phyloP scores from a whole-genome alignment of 2,113 vertebrate genomes.

The Platichthys flesus region DNA sequence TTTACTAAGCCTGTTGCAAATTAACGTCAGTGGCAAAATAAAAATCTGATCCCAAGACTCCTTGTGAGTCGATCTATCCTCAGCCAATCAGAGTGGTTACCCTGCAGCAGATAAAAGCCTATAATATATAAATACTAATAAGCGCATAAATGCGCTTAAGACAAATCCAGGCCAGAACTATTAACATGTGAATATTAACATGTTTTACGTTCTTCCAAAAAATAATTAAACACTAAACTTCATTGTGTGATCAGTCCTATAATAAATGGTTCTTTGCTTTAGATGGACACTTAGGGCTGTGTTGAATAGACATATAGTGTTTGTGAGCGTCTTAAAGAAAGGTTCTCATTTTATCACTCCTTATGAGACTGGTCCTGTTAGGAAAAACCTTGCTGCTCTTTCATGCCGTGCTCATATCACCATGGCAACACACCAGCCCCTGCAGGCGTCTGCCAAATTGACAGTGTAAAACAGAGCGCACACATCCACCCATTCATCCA shows the following conservation, averaged over 20 bases:
- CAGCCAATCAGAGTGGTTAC: too few species aligned
- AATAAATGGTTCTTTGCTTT: not conserved
- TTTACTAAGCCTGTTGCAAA: too few species aligned
- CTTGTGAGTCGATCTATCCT: too few species aligned
- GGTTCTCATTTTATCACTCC: constrained; percentile 77
- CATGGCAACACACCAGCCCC: constrained; percentile 86
- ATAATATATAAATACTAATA: too few species aligned
- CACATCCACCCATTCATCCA: constrained; percentile 80
- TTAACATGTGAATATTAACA: not conserved
- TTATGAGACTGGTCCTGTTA: constrained; percentile 83
- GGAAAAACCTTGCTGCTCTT: constrained; percentile 85
- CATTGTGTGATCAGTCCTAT: not conserved
- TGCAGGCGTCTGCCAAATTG: constrained; percentile 85
- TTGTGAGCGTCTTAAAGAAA: constrained; percentile 67
- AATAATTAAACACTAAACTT: not conserved
- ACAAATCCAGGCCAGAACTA: not conserved
- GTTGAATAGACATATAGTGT: constrained; percentile 40
- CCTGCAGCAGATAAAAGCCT: too few species aligned
- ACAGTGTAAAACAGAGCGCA: constrained; percentile 83
- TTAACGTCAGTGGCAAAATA: too few species aligned
- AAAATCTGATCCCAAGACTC: too few species aligned
- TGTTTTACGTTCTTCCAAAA: not conserved
- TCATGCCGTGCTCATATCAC: constrained; percentile 84
- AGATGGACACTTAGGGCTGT: constrained; percentile 24
- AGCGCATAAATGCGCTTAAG: too few species aligned